A percentile compares a stretch with the other conserved stretches of the same genome.
Evolutionary conservation across 2,113 vertebrate species (phyloP).

Genomic region (Nothoprocta pentlandii): DNA sequence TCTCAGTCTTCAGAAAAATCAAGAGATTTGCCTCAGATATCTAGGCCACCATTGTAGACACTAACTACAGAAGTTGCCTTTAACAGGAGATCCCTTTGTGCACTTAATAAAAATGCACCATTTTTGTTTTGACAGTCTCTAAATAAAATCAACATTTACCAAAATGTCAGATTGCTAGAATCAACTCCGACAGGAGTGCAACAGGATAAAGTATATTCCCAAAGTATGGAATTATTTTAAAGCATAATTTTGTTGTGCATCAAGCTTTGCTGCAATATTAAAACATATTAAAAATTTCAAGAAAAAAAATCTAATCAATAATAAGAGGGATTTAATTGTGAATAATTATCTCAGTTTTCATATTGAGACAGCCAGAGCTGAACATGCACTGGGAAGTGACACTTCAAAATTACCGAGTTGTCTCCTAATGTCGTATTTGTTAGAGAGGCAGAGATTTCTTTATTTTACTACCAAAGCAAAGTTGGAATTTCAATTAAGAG

Average conservation of each 20-base stretch:
- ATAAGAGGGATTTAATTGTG: conserved; percentile 9
- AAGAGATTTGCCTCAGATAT: not conserved
- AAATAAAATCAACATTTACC: not conserved
- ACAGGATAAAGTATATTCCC: not conserved
- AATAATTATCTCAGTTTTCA: not conserved
- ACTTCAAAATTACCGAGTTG: not conserved
- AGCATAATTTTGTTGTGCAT: not conserved
- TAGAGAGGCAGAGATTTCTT: not conserved
- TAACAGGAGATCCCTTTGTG: not conserved
- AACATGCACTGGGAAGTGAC: not conserved
- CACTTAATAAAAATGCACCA: not conserved
- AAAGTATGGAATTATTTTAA: not conserved
- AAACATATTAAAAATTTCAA: not conserved
- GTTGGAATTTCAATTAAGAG: not conserved
- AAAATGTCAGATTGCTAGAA: not conserved
- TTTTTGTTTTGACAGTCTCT: not conserved
- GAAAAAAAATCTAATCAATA: not conserved
- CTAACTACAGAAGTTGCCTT: not conserved
- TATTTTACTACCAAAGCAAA: conserved; percentile 12
- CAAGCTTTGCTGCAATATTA: not conserved
- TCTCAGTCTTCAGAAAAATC: not conserved
- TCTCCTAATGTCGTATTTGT: not conserved
- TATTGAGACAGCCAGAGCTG: not conserved
- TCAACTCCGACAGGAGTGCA: not conserved
- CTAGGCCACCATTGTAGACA: not conserved